Base-by-base conservation (phyloP, 1,140 invertebrate genomes). In the Philopotamus ludificatus region DNA sequence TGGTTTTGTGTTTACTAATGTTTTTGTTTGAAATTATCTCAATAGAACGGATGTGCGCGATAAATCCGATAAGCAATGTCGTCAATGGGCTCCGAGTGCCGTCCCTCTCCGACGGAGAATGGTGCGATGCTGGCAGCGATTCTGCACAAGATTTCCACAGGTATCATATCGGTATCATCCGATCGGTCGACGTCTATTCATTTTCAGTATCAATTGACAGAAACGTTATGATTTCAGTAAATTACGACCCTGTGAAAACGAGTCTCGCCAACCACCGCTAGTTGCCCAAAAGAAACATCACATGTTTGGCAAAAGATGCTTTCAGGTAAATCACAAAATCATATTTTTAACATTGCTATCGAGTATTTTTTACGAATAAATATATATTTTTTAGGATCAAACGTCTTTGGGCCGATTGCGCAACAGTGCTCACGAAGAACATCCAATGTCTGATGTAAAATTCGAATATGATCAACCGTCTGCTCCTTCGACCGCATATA, bases 281-380 rank as follows among this genome's bases (percentile, higher is more conserved):
- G 86, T 92, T n/a, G 88, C 91, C 0, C 91, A 94, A 74, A 94
- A 95, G 80, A 95, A 94, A 75, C 91, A 94, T 76, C 92, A 94
- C 70, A 88, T 94, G 86, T 95, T 92, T 74, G 93, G 91, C 10
- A 94, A 93, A 73, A 76, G 92, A 68, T 91, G 89, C 73, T 88
- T 91, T 69, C 89, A 93, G 74, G 90, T 82, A 74, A 42, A 42
- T 39, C 1, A 4, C 44, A n/a, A n/a, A n/a, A n/a, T n/a, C 15
- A 4, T 47, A 47, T 15, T 47, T 47, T 15, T 47, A 47, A 9
- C 8, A 15, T 12, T 47, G 4, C 44, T 16, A 47, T 4, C 10
- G 18, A 47, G 7, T 47, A 4, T 47, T 9, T 15, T 9, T 20
- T 20, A 47, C 18, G n/a, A n/a, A n/a, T 47, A 8, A 47, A 4